phyloP scores from a whole-genome alignment of 2,888 invertebrate genomes.

The Phengaris alcon region DNA sequence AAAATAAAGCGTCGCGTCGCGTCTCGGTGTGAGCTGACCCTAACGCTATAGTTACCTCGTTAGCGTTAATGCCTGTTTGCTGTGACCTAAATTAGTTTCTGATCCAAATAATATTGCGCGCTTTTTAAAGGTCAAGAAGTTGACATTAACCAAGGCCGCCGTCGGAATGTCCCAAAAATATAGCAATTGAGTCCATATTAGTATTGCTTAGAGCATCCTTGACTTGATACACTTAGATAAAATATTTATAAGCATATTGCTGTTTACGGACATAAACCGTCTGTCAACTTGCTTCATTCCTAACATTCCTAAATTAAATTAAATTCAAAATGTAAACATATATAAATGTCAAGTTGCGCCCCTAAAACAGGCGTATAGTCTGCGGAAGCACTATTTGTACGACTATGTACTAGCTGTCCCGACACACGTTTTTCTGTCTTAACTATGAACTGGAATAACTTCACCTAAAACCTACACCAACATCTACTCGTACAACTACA shows the following conservation, averaged over 20 bases:
- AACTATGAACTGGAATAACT: too few species aligned
- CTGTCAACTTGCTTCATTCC: background rate
- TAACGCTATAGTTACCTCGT: slow-evolving; percentile 33
- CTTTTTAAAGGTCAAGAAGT: slow-evolving; percentile 24
- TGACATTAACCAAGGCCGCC: slow-evolving; percentile 20
- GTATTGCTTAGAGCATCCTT: slow-evolving; percentile 15
- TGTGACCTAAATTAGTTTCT: slow-evolving; percentile 5
- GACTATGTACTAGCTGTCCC: too few species aligned
- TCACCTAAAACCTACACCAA: too few species aligned
- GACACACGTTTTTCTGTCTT: too few species aligned
- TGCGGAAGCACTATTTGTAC: background rate
- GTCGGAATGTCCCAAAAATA: slow-evolving; percentile 19
- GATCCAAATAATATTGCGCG: background rate
- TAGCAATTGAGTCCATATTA: slow-evolving; percentile 8
- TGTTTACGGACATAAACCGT: background rate
- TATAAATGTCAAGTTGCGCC: background rate
- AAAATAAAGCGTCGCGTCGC: background rate
- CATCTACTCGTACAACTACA: too few species aligned
- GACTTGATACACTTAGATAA: slow-evolving; percentile 6
- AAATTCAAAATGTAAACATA: background rate
- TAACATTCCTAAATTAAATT: slow-evolving; percentile 2
- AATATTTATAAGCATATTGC: slow-evolving; percentile 9
- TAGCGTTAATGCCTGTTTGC: background rate
- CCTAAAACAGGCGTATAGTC: background rate
- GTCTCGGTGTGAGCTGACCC: slow-evolving; percentile 46